These are phyloP conservation scores for Aphis craccivora DNA, from an alignment of 1,140 invertebrate species.

Conservation along the genomic window DNA sequence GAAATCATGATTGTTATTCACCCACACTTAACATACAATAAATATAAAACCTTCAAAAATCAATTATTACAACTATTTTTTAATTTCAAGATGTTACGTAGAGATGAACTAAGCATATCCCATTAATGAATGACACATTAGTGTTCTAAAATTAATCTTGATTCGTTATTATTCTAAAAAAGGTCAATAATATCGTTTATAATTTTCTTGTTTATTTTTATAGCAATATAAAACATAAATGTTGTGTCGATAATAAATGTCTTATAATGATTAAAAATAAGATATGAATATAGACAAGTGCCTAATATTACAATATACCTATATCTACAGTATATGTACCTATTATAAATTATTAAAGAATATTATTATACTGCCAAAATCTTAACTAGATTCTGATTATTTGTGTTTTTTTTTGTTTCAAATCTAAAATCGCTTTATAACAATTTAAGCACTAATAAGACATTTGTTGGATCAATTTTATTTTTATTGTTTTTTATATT, in stretches of 20 bases:
- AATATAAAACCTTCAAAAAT: conserved; percentile 37
- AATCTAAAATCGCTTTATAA: background rate
- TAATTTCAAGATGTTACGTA: background rate
- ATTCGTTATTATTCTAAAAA: background rate
- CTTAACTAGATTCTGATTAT: background rate
- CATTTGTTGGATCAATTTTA: background rate
- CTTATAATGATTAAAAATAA: background rate
- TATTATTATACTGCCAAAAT: too few species aligned
- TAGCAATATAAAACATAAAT: background rate
- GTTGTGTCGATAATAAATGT: background rate
- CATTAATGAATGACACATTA: background rate
- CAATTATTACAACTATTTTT: background rate
- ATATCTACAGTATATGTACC: too few species aligned
- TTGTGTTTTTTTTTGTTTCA: background rate
- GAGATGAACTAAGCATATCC: background rate
- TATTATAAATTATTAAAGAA: too few species aligned
- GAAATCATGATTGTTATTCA: conserved; percentile 25
- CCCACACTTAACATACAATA: background rate
- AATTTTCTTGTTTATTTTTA: background rate
- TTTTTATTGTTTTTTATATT: background rate
- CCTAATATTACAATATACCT: too few species aligned
- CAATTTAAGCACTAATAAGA: background rate
- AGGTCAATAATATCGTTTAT: background rate
- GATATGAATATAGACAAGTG: too few species aligned
- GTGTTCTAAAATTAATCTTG: background rate